phyloP scores from a whole-genome alignment of 2,888 invertebrate species.

The Teleiodes luculella region DNA sequence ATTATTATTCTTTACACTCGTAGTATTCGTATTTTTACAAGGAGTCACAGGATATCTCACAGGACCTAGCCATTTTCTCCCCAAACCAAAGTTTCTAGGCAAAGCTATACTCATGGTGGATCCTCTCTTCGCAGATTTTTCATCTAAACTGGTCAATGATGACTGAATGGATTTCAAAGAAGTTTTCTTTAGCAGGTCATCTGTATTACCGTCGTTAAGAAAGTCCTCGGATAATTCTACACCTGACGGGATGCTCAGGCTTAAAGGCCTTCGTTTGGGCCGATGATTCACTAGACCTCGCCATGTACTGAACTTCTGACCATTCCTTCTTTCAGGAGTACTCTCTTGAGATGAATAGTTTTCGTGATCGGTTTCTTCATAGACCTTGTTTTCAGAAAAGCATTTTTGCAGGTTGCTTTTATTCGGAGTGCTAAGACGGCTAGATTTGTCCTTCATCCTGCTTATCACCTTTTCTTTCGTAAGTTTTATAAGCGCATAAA shows the following conservation, averaged over 20 bases:
- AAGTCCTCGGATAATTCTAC: conserved; percentile 59
- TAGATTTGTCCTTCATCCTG: conserved; percentile 60
- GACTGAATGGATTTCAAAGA: conserved; percentile 66
- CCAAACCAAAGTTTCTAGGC: conserved; percentile 78
- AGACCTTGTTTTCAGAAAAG: conserved; percentile 61
- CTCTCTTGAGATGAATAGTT: conserved; percentile 60
- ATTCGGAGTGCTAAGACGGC: conserved; percentile 44
- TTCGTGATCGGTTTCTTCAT: conserved; percentile 54
- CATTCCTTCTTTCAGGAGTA: conserved; percentile 53
- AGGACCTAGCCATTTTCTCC: conserved; percentile 81
- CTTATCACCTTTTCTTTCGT: conserved; percentile 73
- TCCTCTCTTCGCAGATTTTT: conserved; percentile 48
- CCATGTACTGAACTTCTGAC: conserved; percentile 67
- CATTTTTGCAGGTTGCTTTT: conserved; percentile 59
- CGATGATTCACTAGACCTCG: conserved; percentile 51
- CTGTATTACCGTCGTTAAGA: conserved; percentile 43
- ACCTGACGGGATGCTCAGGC: conserved; percentile 65
- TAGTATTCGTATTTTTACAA: conserved; percentile 65
- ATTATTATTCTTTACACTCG: no score
- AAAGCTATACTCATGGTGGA: conserved; percentile 69
- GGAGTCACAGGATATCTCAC: conserved; percentile 83
- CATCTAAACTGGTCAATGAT: conserved; percentile 59
- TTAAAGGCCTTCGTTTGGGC: conserved; percentile 63
- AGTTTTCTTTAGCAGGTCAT: conserved; percentile 50
- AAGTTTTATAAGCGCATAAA: conserved; percentile 70